phyloP scores from a whole-genome alignment of 2,888 invertebrate genomes.

The Epiblema foenella region DNA sequence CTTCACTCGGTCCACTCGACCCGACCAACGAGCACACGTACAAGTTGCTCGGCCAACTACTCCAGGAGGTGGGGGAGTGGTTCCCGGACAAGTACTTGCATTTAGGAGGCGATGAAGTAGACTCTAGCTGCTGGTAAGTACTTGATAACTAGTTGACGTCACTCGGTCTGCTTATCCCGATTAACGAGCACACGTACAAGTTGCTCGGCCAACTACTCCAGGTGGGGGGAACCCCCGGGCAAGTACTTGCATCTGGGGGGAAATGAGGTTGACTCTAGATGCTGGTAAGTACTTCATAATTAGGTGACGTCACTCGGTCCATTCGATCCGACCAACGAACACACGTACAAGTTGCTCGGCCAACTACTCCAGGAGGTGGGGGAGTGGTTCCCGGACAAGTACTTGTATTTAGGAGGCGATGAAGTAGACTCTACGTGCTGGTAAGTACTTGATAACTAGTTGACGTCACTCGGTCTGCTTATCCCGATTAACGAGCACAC shows the following conservation, averaged over 20 bases:
- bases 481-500: slow-evolving; percentile 59
- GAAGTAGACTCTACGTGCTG: slow-evolving; percentile 94
- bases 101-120: slow-evolving; percentile 97
- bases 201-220: slow-evolving; percentile 88
- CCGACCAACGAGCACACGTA: slow-evolving; percentile 88
- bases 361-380: slow-evolving; percentile 89
- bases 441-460: slow-evolving; percentile 71
- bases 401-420: slow-evolving; percentile 96
- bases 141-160: not conserved
- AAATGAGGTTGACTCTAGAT: slow-evolving; percentile 93
- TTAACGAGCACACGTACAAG: slow-evolving; percentile 79
- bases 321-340: slow-evolving; percentile 5
- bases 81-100: slow-evolving; percentile 95
- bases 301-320: slow-evolving; percentile 85
- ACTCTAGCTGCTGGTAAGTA: slow-evolving; percentile 91
- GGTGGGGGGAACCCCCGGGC: slow-evolving; percentile 89
- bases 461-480: no score
- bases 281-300: slow-evolving; percentile 86
- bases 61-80: slow-evolving; percentile 87
- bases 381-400: slow-evolving; percentile 90
- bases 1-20: slow-evolving; percentile 91
- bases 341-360: slow-evolving; percentile 87
- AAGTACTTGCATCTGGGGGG: slow-evolving; percentile 95
- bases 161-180: no score
- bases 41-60: slow-evolving; percentile 87